Base-by-base conservation (phyloP, 2,888 invertebrate genomes). In the Imbricaverruca yamaguchii region DNA sequence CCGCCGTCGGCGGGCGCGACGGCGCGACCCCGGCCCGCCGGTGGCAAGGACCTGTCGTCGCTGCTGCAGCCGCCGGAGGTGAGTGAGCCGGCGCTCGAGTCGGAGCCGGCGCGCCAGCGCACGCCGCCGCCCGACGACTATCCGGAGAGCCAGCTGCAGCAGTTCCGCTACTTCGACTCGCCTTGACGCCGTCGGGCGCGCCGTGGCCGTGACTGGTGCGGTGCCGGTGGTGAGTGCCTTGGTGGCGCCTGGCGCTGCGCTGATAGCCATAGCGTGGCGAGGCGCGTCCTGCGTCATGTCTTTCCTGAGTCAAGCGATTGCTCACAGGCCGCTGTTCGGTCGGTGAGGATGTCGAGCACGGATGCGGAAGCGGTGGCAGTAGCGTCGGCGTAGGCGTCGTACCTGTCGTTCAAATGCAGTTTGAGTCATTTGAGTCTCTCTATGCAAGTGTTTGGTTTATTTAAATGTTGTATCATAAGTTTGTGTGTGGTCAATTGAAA, bases 1-100 rank as follows among this genome's bases (percentile, higher is more conserved):
- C 55, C 74, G 74, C 21, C 21, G 74, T 55, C 53, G 55, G 4
- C 39, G 59, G 59, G 11, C 59, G 15, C 59, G 12, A 59, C 15
- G 59, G 12, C 59, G 59, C 59, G 59, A 59, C 59, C 2, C 1
- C 59, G 59, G 21, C 55, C 55, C 53, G 18, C 55, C 55, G 55
- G 74, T 55, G 74, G 74, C 74, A 74, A 74, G 74, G 74, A 74
- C 74, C 74, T 74, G 53, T 53, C 74, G 10, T 13, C 74, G 10
- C 74, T 74, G 55, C 13, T 74, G 74, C 74, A 55, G 55, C 6
- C 55, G 53, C 7, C 25, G 12, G 67, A 23, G 25, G 25, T 25
- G 23, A 12, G 18, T 15, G 59, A 59, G 59, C 8, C 18, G 53
- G 10, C 21, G 74, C 10, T 21, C 9, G 74, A 74, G 74, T 3